Conservation (phyloP, 30 jellyfish, hydroid and myxozoan genomes). For the Morbakka virulenta region DNA sequence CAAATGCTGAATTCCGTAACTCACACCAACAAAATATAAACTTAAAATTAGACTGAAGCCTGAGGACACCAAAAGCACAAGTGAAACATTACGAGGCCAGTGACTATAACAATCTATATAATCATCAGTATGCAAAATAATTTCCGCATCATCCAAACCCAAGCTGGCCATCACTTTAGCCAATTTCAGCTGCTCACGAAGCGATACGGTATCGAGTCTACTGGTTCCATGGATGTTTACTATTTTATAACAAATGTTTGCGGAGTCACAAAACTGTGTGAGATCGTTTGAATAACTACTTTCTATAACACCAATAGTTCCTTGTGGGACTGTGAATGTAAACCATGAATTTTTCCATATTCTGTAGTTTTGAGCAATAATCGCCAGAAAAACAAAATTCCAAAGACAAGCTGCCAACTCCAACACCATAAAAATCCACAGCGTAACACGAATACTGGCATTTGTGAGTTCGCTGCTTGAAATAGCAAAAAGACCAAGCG, state of each 20-base stretch:
- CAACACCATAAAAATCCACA: background rate
- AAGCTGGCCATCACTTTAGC: constrained; percentile 10
- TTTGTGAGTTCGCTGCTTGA: background rate
- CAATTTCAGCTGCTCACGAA: constrained; percentile 15
- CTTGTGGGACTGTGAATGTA: constrained; percentile 45
- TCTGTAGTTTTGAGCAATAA: constrained; percentile 4
- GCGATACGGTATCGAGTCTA: constrained; percentile 34
- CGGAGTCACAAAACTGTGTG: constrained; percentile 32
- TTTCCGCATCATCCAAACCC: constrained; percentile 22
- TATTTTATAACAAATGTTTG: constrained; percentile 33
- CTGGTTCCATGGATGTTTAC: background rate
- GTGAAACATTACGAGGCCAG: constrained; percentile 42
- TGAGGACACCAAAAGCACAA: background rate
- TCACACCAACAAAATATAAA: background rate
- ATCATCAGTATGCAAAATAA: constrained; percentile 33
- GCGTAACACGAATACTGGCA: background rate
- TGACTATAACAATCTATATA: constrained; percentile 35
- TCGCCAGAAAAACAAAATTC: constrained; percentile 6
- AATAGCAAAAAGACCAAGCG: background rate
- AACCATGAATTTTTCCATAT: constrained; percentile 46
- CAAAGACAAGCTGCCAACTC: constrained; percentile 6
- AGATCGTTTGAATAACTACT: constrained; percentile 39
- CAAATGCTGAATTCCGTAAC: no score
- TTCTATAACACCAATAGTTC: constrained; percentile 64
- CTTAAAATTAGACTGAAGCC: background rate